Evolutionary conservation across 2,888 invertebrate species (phyloP).

Genomic region (Crocallis elinguaria): DNA sequence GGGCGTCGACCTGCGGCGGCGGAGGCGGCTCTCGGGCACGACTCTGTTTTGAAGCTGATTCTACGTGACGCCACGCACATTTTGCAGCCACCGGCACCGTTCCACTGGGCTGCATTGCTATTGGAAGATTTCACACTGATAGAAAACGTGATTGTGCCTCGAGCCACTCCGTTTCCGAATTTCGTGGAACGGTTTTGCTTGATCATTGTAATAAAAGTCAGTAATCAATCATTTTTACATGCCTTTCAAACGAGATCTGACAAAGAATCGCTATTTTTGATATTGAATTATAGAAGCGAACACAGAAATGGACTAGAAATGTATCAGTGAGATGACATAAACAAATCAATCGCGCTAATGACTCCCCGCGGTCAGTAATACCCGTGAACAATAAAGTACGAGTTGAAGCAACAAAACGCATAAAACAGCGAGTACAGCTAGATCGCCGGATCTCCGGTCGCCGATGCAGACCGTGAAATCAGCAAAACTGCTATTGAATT

Average conservation of each 20-base stretch:
- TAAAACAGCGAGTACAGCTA: constrained; percentile 56
- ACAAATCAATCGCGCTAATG: constrained; percentile 10
- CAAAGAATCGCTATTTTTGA: neutral
- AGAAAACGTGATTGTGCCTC: constrained; percentile 73
- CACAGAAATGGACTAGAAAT: neutral
- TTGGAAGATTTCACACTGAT: constrained; percentile 72
- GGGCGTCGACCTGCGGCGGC: constrained; percentile 63
- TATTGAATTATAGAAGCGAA: neutral
- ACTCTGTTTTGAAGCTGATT: constrained; percentile 63
- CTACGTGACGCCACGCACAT: constrained; percentile 76
- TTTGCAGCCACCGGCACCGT: constrained; percentile 63
- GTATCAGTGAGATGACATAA: neutral
- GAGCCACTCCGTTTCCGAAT: constrained; percentile 60
- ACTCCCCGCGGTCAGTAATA: constrained; percentile 16
- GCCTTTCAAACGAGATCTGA: constrained; percentile 10
- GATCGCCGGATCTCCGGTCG: constrained; percentile 47
- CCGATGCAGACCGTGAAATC: constrained; percentile 59
- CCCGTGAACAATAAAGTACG: constrained; percentile 31
- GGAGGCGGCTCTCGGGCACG: constrained; percentile 46
- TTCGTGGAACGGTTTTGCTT: constrained; percentile 59
- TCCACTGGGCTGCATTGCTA: constrained; percentile 67
- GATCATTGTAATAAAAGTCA: constrained; percentile 42
- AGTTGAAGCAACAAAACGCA: constrained; percentile 41
- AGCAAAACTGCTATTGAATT: constrained; percentile 59
- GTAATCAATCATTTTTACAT: constrained; percentile 33